Percentiles rank a stretch among this genome's conserved stretches.
phyloP scores from a whole-genome alignment of 2,113 vertebrate genomes.

The Cichladusa arquata region DNA sequence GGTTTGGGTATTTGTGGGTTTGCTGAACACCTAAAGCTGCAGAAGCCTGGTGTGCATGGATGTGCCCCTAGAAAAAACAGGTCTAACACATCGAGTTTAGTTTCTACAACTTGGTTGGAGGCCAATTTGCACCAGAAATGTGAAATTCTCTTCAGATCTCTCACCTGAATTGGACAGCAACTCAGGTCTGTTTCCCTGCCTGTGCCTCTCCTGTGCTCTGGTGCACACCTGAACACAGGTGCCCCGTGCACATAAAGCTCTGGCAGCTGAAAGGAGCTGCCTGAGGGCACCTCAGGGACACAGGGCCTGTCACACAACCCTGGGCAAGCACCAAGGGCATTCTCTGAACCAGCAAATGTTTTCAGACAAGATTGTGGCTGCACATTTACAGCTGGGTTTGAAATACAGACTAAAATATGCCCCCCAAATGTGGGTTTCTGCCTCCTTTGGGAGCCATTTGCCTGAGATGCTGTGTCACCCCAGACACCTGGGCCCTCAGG shows the following conservation, averaged over 20 bases:
- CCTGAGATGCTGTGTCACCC: background rate
- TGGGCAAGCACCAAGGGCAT: background rate
- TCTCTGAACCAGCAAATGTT: background rate
- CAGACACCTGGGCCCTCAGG: rapidly evolving
- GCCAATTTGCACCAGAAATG: background rate
- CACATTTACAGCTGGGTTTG: background rate
- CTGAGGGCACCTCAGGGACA: background rate
- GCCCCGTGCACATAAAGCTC: rapidly evolving
- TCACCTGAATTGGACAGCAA: background rate
- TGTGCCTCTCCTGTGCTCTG: background rate
- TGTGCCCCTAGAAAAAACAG: background rate
- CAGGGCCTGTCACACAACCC: background rate
- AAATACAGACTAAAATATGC: background rate
- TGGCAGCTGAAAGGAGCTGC: background rate
- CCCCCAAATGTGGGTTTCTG: background rate
- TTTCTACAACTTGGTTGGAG: background rate
- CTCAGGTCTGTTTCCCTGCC: background rate
- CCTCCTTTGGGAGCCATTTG: background rate
- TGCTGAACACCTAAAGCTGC: background rate
- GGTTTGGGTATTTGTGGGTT: constrained; percentile 15
- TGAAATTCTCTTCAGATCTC: background rate
- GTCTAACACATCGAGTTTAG: background rate
- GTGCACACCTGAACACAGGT: background rate
- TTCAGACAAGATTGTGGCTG: background rate
- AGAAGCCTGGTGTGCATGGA: background rate